These are phyloP conservation scores for Macaria notata DNA, from an alignment of 2,888 invertebrate genomes.

Conservation along the genomic window DNA sequence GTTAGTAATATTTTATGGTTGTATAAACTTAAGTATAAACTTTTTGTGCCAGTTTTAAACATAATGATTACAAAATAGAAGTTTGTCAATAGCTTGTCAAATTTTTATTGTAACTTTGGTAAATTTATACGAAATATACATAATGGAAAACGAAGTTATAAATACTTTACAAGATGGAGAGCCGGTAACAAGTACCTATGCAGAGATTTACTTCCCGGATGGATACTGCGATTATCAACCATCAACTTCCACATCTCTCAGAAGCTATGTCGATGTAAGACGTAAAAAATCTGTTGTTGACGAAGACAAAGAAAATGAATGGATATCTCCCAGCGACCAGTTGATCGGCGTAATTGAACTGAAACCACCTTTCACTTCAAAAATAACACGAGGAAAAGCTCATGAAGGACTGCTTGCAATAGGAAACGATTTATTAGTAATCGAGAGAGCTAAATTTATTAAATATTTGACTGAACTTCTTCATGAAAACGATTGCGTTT, in stretches of 20 bases:
- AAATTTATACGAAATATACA: no score
- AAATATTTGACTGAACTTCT: slow-evolving; percentile 45
- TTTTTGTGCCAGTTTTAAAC: no score
- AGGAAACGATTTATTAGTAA: slow-evolving; percentile 55
- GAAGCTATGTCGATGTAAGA: slow-evolving; percentile 10
- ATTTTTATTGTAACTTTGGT: no score
- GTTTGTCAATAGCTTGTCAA: no score
- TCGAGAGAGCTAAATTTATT: slow-evolving; percentile 51
- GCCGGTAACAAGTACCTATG: slow-evolving; percentile 60
- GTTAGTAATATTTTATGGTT: no score
- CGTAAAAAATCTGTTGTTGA: slow-evolving; percentile 11
- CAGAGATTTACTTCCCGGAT: slow-evolving; percentile 63
- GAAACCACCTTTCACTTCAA: slow-evolving; percentile 71
- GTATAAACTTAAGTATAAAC: no score
- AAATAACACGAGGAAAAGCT: slow-evolving; percentile 66
- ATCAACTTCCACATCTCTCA: slow-evolving; percentile 14
- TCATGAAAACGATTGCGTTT: slow-evolving; percentile 60
- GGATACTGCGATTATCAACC: slow-evolving; percentile 41
- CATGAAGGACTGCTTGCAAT: slow-evolving; percentile 69
- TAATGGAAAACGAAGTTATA: slow-evolving; percentile 49
- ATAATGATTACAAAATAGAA: no score
- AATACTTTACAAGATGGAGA: slow-evolving; percentile 44
- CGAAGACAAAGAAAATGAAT: slow-evolving; percentile 36
- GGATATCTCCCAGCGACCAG: slow-evolving; percentile 72
- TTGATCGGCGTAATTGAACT: slow-evolving; percentile 62